Percentiles rank a stretch among this genome's conserved stretches.
Evolutionary conservation across 1,140 invertebrate genomes (phyloP).

Genomic region (Prorops nasuta): DNA sequence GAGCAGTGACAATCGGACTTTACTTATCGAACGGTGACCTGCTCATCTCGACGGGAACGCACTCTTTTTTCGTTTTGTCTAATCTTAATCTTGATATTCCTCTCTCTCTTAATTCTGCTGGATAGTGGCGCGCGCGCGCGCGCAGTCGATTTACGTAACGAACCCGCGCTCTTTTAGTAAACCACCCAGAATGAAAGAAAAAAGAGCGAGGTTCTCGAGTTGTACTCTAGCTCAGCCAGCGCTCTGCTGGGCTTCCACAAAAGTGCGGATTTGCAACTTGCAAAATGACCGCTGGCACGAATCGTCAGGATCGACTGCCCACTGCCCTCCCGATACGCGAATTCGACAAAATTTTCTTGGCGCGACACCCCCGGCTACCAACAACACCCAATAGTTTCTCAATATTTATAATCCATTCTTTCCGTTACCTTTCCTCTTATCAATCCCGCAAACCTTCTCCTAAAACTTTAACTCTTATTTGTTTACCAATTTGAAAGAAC

Average conservation of each 20-base stretch:
- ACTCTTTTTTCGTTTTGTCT: constrained; percentile 14
- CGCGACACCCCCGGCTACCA: constrained; percentile 10
- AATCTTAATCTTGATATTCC: constrained; percentile 5
- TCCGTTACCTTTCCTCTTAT: too few species aligned
- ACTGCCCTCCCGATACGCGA: constrained; percentile 6
- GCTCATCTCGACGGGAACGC: constrained; percentile 36
- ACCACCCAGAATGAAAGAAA: constrained; percentile 12
- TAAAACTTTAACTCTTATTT: too few species aligned
- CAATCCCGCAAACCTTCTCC: too few species aligned
- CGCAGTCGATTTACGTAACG: constrained; percentile 41
- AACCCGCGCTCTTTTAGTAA: constrained; percentile 14
- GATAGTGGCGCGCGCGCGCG: constrained; percentile 6
- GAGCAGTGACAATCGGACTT: constrained; percentile 21
- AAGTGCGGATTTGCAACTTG: constrained; percentile 38
- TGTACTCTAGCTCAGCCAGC: constrained; percentile 15
- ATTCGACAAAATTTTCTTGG: constrained; percentile 6
- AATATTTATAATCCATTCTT: too few species aligned
- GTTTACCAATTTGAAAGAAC: too few species aligned
- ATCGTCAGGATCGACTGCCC: too few species aligned
- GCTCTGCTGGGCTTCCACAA: constrained; percentile 12
- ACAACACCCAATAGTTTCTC: too few species aligned
- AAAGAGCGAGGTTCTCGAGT: constrained; percentile 14
- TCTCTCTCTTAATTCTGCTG: constrained; percentile 8
- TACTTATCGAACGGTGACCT: constrained; percentile 48
- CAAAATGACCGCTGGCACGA: constrained; percentile 37